Evolutionary conservation across 2,113 vertebrate genomes (phyloP).

Genomic region (Proteles cristata): DNA sequence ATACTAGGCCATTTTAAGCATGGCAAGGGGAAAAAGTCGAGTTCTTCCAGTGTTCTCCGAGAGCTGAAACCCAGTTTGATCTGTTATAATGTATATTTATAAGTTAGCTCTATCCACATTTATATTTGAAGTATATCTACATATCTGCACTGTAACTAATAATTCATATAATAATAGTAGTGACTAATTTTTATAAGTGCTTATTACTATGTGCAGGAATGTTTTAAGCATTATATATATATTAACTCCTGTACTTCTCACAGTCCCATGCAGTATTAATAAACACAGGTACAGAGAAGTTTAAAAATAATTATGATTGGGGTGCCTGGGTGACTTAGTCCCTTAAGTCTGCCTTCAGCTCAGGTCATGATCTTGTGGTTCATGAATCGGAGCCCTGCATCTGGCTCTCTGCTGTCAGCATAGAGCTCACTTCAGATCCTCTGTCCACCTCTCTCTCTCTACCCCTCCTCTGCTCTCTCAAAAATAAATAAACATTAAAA

Average conservation of each 20-base stretch:
- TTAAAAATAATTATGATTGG: neutral
- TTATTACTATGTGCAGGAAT: neutral
- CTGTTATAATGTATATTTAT: neutral
- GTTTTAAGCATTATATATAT: neutral
- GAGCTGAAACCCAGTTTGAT: neutral
- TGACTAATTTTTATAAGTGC: neutral
- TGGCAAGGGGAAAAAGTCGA: neutral
- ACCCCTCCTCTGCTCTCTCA: too few relatives aligned
- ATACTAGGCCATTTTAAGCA: neutral
- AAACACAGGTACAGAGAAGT: neutral
- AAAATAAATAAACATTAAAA: too few relatives aligned
- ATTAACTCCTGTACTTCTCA: neutral
- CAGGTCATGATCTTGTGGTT: too few relatives aligned
- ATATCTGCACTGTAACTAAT: neutral
- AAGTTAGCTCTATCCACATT: neutral
- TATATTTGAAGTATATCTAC: neutral
- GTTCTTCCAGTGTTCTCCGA: neutral
- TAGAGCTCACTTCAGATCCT: too few relatives aligned
- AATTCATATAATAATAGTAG: neutral
- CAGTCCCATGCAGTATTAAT: constrained; percentile 1
- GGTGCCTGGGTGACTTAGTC: too few relatives aligned
- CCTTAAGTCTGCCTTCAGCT: too few relatives aligned
- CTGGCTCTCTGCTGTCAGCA: too few relatives aligned
- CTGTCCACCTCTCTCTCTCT: too few relatives aligned
- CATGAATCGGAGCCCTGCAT: too few relatives aligned